A percentile compares a stretch with the other conserved stretches of the same genome.
Conservation (phyloP, 1,140 invertebrate genomes). For the Anthonomus grandis region DNA sequence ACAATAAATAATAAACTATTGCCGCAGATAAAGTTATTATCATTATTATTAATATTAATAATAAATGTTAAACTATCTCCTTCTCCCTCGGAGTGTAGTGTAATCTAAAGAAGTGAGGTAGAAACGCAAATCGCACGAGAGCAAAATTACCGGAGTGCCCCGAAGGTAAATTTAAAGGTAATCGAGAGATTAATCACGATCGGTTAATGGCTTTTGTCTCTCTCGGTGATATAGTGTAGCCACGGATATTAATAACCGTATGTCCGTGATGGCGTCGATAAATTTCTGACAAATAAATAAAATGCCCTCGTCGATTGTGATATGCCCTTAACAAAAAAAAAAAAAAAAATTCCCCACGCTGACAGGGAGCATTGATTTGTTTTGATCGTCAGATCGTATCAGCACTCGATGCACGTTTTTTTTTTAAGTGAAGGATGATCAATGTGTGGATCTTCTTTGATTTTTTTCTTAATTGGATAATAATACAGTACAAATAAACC, state of each 20-base stretch:
- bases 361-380: conserved; percentile 20
- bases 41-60: too few species aligned
- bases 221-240: conserved; percentile 21
- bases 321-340: too few species aligned
- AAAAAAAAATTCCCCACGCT: conserved; percentile 13
- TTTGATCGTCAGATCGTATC: conserved; percentile 8
- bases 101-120: not conserved
- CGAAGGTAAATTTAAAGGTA: conserved; percentile 10
- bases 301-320: conserved; percentile 14
- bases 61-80: too few species aligned
- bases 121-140: conserved; percentile 11
- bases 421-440: too few species aligned
- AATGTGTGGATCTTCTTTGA: too few species aligned
- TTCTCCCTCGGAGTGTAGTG: too few species aligned
- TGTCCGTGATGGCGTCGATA: conserved; percentile 19
- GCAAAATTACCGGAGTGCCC: conserved; percentile 7
- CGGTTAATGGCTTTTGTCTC: conserved; percentile 27
- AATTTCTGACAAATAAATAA: conserved; percentile 24
- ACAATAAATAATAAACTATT: too few species aligned
- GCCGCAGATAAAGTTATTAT: too few species aligned
- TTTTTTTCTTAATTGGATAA: too few species aligned
- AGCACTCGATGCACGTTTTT: too few species aligned
- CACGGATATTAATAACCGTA: conserved; percentile 21
- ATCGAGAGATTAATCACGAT: conserved; percentile 23
- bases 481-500: too few species aligned